These are phyloP conservation scores for Lasioglossum malachurum DNA, from an alignment of 2,888 invertebrate genomes.

Conservation along the genomic window DNA sequence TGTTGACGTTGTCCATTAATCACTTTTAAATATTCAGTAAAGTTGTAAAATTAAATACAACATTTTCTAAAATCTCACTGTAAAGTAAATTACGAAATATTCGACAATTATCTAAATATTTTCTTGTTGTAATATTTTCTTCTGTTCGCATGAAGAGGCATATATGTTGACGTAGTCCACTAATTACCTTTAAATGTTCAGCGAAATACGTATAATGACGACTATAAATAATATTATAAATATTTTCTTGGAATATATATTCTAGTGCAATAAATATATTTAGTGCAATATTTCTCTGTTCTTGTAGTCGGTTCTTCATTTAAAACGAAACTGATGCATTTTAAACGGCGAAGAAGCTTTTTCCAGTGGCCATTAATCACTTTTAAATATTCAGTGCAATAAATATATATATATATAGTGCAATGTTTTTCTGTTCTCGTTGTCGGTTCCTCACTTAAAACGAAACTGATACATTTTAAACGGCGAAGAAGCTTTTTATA, in stretches of 20 bases:
- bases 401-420: no score
- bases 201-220: no score
- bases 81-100: neutral
- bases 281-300: neutral
- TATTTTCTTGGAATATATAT: neutral
- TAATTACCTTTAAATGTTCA: no score
- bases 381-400: no score
- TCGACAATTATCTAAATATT: no score
- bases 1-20: neutral
- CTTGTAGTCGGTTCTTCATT: no score
- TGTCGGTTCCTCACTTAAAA: neutral
- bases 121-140: no score
- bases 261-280: neutral
- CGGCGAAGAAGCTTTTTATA: neutral
- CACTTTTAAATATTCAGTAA: neutral
- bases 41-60: neutral
- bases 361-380: no score
- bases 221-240: neutral
- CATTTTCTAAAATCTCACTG: neutral
- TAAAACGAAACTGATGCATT: no score
- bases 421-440: neutral
- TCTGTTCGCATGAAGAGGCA: no score
- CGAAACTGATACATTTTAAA: neutral
- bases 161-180: no score
- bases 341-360: no score